Percentiles rank a stretch among this genome's conserved stretches.
Conservation (phyloP, 2,888 invertebrate species). For the Strigamia maritima region DNA sequence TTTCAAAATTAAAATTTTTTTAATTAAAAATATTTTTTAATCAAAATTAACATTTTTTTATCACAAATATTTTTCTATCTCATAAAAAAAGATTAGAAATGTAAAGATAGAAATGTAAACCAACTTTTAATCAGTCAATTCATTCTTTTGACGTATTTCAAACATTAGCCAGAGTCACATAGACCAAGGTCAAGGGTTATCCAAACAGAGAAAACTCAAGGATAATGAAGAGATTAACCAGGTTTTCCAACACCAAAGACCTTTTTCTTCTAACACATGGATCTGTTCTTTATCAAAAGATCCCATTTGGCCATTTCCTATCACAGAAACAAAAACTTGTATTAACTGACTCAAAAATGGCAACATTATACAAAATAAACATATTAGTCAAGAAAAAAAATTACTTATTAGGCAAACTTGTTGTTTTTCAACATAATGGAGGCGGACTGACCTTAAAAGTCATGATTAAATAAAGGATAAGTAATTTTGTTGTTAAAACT, state of each 20-base stretch:
- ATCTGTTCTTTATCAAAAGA: slow-evolving; percentile 1
- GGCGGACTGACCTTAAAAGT: neutral
- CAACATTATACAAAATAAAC: too few species aligned
- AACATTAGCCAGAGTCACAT: neutral
- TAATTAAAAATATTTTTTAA: too few species aligned
- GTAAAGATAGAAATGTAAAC: neutral
- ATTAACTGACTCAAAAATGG: too few species aligned
- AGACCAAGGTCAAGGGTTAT: neutral
- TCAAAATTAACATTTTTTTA: too few species aligned
- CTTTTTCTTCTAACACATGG: neutral
- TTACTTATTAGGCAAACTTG: too few species aligned
- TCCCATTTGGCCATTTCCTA: neutral
- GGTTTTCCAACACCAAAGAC: neutral
- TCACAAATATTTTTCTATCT: too few species aligned
- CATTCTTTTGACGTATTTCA: neutral
- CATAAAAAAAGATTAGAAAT: neutral
- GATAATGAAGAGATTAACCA: neutral
- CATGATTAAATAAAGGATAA: neutral
- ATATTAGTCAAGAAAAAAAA: too few species aligned
- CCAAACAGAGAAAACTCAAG: neutral
- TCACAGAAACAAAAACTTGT: too few species aligned
- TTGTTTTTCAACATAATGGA: neutral
- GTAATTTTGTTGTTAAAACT: neutral
- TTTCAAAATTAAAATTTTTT: too few species aligned
- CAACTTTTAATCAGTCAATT: neutral